Percentiles rank a stretch among this genome's conserved stretches.
These are phyloP conservation scores for Mantis religiosa DNA, from an alignment of 2,888 invertebrate genomes.

Conservation along the genomic window DNA sequence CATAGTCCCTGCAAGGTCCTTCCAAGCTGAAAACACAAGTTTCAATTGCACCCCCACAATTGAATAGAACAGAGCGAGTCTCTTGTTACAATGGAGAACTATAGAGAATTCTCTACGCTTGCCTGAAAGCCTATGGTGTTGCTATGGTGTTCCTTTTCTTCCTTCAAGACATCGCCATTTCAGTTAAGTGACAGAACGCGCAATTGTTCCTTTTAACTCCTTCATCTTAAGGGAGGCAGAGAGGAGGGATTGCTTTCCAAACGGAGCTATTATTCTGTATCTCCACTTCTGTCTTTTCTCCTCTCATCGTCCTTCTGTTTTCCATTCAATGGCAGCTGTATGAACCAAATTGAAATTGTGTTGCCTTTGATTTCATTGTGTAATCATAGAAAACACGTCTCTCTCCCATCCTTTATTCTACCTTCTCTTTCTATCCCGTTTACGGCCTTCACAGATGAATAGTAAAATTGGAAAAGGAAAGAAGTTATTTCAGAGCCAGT, in stretches of 20 bases:
- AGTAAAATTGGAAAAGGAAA: not conserved
- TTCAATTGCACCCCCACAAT: not conserved
- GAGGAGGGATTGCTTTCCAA: not conserved
- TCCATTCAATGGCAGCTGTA: not conserved
- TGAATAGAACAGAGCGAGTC: not conserved
- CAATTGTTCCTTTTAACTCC: conserved; percentile 12
- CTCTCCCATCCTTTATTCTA: not conserved
- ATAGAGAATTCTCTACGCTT: conserved; percentile 9
- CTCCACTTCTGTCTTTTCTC: not conserved
- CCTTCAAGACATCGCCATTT: conserved; percentile 6
- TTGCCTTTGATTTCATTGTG: conserved; percentile 26
- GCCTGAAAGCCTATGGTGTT: conserved; percentile 8
- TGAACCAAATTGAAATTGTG: conserved; percentile 22
- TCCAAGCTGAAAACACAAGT: conserved; percentile 10
- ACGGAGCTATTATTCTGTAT: not conserved
- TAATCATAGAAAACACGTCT: conserved; percentile 5
- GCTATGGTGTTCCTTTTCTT: not conserved
- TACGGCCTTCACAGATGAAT: not conserved
- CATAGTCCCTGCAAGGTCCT: not conserved
- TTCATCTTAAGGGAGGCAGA: not conserved
- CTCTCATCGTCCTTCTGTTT: not conserved
- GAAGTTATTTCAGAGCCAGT: not conserved
- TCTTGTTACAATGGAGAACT: conserved; percentile 7
- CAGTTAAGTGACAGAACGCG: not conserved
- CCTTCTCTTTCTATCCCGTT: not conserved